phyloP scores from a whole-genome alignment of 2,888 invertebrate species.

The Patella ulyssiponensis region DNA sequence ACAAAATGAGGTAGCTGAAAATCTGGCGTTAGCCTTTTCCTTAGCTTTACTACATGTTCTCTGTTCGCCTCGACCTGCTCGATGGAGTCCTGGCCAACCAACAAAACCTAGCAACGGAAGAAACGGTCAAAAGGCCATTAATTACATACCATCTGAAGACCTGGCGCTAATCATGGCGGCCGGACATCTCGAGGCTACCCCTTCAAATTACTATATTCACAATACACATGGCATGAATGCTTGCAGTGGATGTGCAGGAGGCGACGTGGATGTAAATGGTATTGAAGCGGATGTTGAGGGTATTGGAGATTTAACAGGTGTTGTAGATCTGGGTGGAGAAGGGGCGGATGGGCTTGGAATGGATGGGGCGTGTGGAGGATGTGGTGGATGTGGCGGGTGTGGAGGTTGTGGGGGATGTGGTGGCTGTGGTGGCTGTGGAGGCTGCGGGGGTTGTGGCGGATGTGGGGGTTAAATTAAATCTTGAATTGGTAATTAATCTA shows the following conservation, averaged over 20 bases:
- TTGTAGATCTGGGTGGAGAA: neutral
- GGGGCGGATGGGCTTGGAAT: neutral
- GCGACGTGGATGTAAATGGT: conserved; percentile 18
- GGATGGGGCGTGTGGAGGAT: neutral
- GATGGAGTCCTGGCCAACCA: conserved; percentile 37
- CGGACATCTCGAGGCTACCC: conserved; percentile 71
- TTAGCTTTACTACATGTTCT: conserved; percentile 74
- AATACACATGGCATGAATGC: conserved; percentile 48
- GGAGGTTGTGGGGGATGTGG: neutral
- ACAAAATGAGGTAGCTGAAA: conserved; percentile 71
- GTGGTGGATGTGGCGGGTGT: neutral
- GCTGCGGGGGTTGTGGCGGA: neutral
- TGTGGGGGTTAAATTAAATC: neutral
- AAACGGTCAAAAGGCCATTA: conserved; percentile 31
- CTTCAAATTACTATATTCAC: conserved; percentile 67
- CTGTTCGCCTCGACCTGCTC: conserved; percentile 72
- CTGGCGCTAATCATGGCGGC: conserved; percentile 72
- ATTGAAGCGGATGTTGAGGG: neutral
- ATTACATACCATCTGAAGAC: conserved; percentile 59
- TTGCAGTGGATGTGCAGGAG: conserved; percentile 54
- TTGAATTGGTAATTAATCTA: too few species aligned
- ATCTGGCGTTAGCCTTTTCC: conserved; percentile 73
- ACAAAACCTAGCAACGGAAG: conserved; percentile 27
- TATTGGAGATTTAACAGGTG: neutral
- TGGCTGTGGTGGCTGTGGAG: neutral